Percentiles rank a stretch among this genome's conserved stretches.
Conservation (phyloP, 2,888 invertebrate species). For the Heterodera filipjevi region DNA sequence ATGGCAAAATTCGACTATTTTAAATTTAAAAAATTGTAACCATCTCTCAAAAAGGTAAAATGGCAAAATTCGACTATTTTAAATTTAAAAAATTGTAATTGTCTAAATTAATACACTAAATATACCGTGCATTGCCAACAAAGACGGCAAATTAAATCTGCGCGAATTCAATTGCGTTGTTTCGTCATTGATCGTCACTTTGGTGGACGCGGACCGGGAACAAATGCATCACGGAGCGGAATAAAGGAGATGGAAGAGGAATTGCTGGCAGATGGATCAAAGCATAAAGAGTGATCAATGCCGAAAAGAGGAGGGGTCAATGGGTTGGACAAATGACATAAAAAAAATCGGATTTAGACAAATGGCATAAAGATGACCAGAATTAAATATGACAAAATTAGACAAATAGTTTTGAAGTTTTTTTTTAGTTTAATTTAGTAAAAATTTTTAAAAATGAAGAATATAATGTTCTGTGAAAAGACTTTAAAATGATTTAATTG, state of each 20-base stretch:
- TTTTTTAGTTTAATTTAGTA: no score
- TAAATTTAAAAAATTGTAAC: no score
- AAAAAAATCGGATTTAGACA: neutral
- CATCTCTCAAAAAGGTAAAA: no score
- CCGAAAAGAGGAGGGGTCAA: no score
- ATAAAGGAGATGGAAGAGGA: neutral
- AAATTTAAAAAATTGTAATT: neutral
- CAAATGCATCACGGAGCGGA: neutral
- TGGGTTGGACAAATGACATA: neutral
- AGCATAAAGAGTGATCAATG: neutral
- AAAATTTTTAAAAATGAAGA: no score
- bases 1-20: no score
- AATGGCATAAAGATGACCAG: no score
- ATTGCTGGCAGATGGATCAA: neutral
- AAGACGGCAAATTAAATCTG: neutral
- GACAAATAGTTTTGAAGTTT: no score
- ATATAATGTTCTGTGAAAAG: no score
- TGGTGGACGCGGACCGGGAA: neutral
- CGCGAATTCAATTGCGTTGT: neutral
- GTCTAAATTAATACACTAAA: neutral
- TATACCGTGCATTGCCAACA: neutral
- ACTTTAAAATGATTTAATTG: no score
- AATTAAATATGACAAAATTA: no score
- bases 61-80: no score
- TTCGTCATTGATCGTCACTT: neutral